Base-by-base conservation (phyloP, 92 coral and sea anemone genomes). In the Plumapathes pennacea region DNA sequence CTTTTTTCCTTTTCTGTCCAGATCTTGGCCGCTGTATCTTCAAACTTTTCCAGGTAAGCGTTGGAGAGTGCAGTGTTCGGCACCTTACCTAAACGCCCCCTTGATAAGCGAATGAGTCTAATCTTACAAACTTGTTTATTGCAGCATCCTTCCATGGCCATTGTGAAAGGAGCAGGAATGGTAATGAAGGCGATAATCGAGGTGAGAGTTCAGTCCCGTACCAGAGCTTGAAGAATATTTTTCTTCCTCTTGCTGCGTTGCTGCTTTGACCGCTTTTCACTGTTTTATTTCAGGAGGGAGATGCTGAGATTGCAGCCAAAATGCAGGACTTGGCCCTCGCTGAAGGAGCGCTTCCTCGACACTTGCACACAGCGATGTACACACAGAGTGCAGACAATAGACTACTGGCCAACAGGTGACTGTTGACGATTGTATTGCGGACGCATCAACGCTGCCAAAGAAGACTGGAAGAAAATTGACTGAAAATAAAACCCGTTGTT, bases 91-190 rank as follows among this genome's bases (percentile, higher is more conserved):
- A 34, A 8, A 34, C n/a, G n/a, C 9, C n/a, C 40, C n/a, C 40
- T 34, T 34, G n/a, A n/a, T n/a, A n/a, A n/a, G n/a, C n/a, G n/a
- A n/a, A n/a, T n/a, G n/a, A n/a, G n/a, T n/a, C n/a, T n/a, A n/a
- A n/a, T n/a, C n/a, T n/a, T n/a, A n/a, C n/a, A n/a, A n/a, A n/a
- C 20, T 34, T 46, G 57, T 10, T 10, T 1, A 15, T 45, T 68
- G 26, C 78, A 92, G 94, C 96, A 92, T 44, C 98, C 96, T 19
- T 92, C 98, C 1, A 92, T 86, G 72, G 96, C 98, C 33, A 92
- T 92, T 38, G 98, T 92, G 1, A 92, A 92, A 54, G 98, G 98
- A 33, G 98, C 98, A 50, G 98, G 96, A 11, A 88, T 92, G 98
- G 98, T 92, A 6, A 81, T 92, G 94, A 92, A 89, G 38, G 98